Base-by-base conservation (phyloP, 2,888 invertebrate genomes). In the Dorcus hopei region DNA sequence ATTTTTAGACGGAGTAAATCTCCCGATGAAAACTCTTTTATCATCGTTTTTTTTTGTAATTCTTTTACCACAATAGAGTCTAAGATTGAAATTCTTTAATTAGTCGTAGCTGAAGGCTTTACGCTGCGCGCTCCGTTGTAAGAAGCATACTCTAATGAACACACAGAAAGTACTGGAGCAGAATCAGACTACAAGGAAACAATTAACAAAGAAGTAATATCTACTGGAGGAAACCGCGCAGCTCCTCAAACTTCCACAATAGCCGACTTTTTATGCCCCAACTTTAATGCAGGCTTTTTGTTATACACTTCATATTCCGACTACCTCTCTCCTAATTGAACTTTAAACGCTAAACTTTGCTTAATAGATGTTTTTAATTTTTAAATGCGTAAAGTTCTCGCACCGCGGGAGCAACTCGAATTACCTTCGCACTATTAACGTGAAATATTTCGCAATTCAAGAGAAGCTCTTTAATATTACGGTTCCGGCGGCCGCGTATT, bases 131-230 rank as follows among this genome's bases (percentile, higher is more conserved):
- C 61, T 68, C 59, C 64, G 66, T 68, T 69, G 68, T 64, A 62
- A 62, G 70, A 66, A 64, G 65, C 66, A 68, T 68, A 71, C 72
- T 74, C 73, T 74, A 75, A 74, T 74, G 74, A 75, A 75, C 73
- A 74, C 71, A 70, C 68, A 68, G 71, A 66, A 71, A 68, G 67
- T 73, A 70, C 70, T 72, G 71, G 67, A 71, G 71, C 72, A 71
- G 74, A 75, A 74, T 71, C 66, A 68, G 69, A 47, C 16, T 73
- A 76, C 74, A 76, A 76, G 75, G 75, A 74, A 75, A 75, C 75
- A 77, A 76, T 77, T 77, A 77, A 76, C 75, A 74, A 74, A 75
- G 75, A 74, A 73, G 74, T 76, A 76, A 77, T 76, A 76, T 75
- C 74, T 70, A 67, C 66, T 66, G 69, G 71, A 74, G 71, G 72